phyloP scores from a whole-genome alignment of 2,113 vertebrate species.

The Salvelinus namaycush region DNA sequence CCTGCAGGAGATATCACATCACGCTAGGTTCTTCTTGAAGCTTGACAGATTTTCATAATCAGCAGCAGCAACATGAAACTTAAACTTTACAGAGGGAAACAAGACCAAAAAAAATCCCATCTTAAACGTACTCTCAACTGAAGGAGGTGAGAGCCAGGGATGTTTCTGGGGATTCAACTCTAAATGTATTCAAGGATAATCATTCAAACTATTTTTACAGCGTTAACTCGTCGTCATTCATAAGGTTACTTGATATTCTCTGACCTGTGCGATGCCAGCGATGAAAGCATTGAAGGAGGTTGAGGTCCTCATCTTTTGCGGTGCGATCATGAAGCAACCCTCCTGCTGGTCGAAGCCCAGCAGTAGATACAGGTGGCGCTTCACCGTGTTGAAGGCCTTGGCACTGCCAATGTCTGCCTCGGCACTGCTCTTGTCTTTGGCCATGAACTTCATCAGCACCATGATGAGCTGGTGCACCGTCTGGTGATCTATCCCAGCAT shows the following conservation, averaged over 20 bases:
- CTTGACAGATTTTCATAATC: not conserved
- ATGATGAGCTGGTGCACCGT: slow-evolving; percentile 97
- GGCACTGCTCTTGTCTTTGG: slow-evolving; percentile 93
- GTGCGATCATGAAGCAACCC: slow-evolving; percentile 98
- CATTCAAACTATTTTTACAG: too few relatives aligned
- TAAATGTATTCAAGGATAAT: too few relatives aligned
- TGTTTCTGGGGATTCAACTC: too few relatives aligned
- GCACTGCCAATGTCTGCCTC: slow-evolving; percentile 94
- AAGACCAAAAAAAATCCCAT: too few relatives aligned
- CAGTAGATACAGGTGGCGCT: slow-evolving; percentile 92
- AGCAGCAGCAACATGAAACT: not conserved
- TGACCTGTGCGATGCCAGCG: slow-evolving; percentile 93
- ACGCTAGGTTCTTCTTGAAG: not conserved
- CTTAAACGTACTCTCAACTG: too few relatives aligned
- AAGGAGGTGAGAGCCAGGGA: too few relatives aligned
- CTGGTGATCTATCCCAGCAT: slow-evolving; percentile 96
- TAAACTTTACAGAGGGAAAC: not conserved
- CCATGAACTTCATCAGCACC: slow-evolving; percentile 99
- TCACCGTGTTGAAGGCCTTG: slow-evolving; percentile 98
- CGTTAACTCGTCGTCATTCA: too few relatives aligned
- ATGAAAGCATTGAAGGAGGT: slow-evolving; percentile 99
- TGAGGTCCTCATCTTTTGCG: slow-evolving; percentile 96
- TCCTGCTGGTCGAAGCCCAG: slow-evolving; percentile 96
- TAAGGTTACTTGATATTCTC: not conserved
- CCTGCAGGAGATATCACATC: slow-evolving; percentile 72